These are phyloP conservation scores for Bombus breviceps DNA, from an alignment of 1,140 invertebrate species.

Conservation along the genomic window DNA sequence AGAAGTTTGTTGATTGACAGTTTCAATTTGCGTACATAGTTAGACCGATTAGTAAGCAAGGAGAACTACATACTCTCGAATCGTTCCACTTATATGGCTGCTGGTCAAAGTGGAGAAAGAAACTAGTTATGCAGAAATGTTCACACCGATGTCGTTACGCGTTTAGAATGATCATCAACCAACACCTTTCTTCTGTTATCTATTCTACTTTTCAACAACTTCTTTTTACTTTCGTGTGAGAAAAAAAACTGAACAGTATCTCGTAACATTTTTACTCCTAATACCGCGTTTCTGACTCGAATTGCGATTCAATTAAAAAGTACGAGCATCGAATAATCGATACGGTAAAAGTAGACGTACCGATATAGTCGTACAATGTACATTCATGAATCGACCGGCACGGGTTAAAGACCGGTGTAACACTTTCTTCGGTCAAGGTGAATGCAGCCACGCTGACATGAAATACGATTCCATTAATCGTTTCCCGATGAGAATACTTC, in stretches of 20 bases:
- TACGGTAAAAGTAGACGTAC: background rate
- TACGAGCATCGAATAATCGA: background rate
- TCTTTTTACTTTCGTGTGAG: background rate
- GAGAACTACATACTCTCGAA: background rate
- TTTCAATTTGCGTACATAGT: background rate
- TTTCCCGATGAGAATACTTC: background rate
- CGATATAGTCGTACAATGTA: background rate
- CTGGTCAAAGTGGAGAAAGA: background rate
- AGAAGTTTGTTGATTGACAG: background rate
- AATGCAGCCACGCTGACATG: background rate
- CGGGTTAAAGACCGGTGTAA: constrained; percentile 40
- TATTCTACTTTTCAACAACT: background rate
- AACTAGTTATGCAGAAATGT: background rate
- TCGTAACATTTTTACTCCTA: background rate
- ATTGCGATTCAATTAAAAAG: too few relatives aligned
- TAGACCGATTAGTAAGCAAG: background rate
- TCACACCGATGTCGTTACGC: background rate
- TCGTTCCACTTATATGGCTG: constrained; percentile 28
- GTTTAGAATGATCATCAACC: background rate
- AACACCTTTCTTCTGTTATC: background rate
- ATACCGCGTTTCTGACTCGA: too few relatives aligned
- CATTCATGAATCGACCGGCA: background rate
- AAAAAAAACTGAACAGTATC: background rate
- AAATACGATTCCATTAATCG: constrained; percentile 1
- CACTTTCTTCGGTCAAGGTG: constrained; percentile 55